Evolutionary conservation across 2,888 invertebrate genomes (phyloP).

Genomic region (Perizoma affinitatum): DNA sequence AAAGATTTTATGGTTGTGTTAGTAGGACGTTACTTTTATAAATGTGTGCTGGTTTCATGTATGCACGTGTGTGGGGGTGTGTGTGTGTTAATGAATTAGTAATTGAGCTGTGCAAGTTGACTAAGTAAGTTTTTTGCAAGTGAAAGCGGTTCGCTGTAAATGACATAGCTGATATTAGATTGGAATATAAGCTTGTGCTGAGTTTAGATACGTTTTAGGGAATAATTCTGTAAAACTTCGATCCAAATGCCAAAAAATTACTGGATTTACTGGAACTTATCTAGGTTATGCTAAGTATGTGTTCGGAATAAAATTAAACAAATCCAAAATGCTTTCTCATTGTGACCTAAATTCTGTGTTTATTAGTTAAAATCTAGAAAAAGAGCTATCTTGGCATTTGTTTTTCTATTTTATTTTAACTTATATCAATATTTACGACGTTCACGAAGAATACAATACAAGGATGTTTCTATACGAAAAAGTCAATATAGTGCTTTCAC

Average conservation of each 20-base stretch:
- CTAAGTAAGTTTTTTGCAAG: conserved; percentile 32
- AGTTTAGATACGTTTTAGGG: not conserved
- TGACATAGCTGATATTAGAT: conserved; percentile 11
- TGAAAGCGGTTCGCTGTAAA: conserved; percentile 28
- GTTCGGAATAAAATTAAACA: no score
- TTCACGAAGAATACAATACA: not conserved
- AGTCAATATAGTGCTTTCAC: conserved; percentile 28
- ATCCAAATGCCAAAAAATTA: no score
- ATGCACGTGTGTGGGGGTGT: not conserved
- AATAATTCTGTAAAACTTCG: not conserved
- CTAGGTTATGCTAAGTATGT: no score
- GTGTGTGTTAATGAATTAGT: conserved; percentile 34
- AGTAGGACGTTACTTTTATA: not conserved
- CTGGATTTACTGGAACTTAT: no score
- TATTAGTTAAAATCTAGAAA: no score
- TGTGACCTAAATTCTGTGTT: no score
- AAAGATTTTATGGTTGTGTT: no score
- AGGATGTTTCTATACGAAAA: conserved; percentile 7
- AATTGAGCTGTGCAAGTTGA: conserved; percentile 36
- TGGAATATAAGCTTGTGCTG: not conserved
- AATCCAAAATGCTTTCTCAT: no score
- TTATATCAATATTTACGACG: not conserved
- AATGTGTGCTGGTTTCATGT: no score
- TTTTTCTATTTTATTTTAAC: not conserved
- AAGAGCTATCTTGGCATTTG: no score